Base-by-base conservation (phyloP, 2,113 vertebrate genomes). In the Chascanopsetta lugubris region DNA sequence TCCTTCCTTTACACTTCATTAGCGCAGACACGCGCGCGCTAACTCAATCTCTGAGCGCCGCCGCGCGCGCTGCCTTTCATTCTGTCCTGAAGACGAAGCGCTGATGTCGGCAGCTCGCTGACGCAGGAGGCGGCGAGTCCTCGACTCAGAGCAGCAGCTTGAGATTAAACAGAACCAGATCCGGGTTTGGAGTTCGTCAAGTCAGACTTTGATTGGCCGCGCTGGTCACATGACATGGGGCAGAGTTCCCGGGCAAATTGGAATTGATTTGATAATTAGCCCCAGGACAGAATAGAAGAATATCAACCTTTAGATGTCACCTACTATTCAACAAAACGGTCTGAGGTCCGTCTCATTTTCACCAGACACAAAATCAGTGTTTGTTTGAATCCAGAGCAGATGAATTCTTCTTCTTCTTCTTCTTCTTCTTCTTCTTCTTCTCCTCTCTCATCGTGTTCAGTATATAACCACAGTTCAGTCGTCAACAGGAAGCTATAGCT, bases 401-500 rank as follows among this genome's bases (percentile, higher is more conserved):
- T 8, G n/a, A 40, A 18, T 42, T n/a, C n/a, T 6, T 11, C 38
- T 42, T n/a, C n/a, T n/a, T n/a, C n/a, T n/a, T n/a, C n/a, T n/a
- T n/a, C n/a, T n/a, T n/a, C n/a, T n/a, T n/a, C n/a, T n/a, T n/a
- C n/a, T n/a, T n/a, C n/a, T 36, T 12, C 11, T 12, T 36, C 34
- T 36, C 34, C 18, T 20, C 18, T 20, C 21, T 2, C 58, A 18
- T 17, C 0, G 26, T 61, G 43, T 36, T 38, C 26, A 24, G 27
- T 67, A 50, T 77, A 51, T 55, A 58, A 40, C 26, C 40, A 4
- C n/a, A 2, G 58, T n/a, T 27, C 43, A 29, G 17, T 25, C 6
- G 29, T 51, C 17, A 10, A 25, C 53, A 48, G 45, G 53, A 61
- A 26, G 18, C 80, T 88, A 66, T 79, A 85, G 84, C 85, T 88